phyloP scores from a whole-genome alignment of 1,140 invertebrate species.

The Nasonia vitripennis region DNA sequence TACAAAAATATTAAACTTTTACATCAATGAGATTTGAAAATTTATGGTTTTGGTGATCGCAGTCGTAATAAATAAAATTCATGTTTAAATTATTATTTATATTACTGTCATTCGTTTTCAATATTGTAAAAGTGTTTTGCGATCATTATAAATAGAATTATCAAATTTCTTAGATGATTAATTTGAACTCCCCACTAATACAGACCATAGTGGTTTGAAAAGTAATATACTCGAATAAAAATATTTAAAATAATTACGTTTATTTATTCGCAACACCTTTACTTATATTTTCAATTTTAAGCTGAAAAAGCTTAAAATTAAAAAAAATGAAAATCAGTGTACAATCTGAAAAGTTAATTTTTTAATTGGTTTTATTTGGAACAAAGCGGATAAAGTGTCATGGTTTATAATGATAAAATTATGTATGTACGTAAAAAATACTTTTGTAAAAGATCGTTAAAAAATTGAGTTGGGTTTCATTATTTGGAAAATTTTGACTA shows the following conservation, averaged over 20 bases:
- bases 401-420: too few species aligned
- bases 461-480: not conserved
- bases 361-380: too few species aligned
- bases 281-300: not conserved
- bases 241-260: constrained; percentile 42
- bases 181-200: constrained; percentile 63
- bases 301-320: too few species aligned
- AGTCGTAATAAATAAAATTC: not conserved
- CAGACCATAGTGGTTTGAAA: constrained; percentile 65
- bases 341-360: too few species aligned
- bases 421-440: not conserved
- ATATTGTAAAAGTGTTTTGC: not conserved
- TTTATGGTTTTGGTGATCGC: not conserved
- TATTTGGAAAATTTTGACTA: not conserved
- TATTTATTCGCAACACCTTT: not conserved
- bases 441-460: not conserved
- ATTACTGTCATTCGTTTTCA: not conserved
- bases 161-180: constrained; percentile 51
- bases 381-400: too few species aligned
- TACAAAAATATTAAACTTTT: constrained; percentile 13
- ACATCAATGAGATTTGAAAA: constrained; percentile 32
- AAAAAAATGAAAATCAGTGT: too few species aligned
- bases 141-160: constrained; percentile 26
- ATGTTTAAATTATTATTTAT: not conserved
- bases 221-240: constrained; percentile 64